Percentiles rank a stretch among this genome's conserved stretches.
These are phyloP conservation scores for Sebastes vulpes DNA, from an alignment of 2,797 vertebrate genomes.

Conservation along the genomic window DNA sequence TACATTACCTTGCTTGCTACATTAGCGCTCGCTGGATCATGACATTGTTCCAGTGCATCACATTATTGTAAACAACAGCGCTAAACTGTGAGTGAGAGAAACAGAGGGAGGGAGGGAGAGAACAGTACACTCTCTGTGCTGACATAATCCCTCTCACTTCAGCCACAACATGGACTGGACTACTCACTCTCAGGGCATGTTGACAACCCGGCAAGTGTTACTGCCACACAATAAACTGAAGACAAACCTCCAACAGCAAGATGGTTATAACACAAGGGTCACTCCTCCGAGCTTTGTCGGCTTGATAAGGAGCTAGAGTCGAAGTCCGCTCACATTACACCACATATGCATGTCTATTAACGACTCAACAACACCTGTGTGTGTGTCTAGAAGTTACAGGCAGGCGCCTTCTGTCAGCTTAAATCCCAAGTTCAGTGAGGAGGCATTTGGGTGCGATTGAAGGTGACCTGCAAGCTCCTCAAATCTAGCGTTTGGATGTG, in stretches of 20 bases:
- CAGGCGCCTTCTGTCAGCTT: conserved; percentile 20
- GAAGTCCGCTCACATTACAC: conserved; percentile 70
- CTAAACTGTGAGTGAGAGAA: conserved; percentile 45
- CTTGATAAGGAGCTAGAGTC: conserved; percentile 35
- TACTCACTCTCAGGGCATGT: conserved; percentile 48
- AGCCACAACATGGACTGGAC: conserved; percentile 60
- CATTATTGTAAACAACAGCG: conserved; percentile 53
- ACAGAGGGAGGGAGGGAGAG: conserved; percentile 28
- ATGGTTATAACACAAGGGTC: conserved; percentile 46
- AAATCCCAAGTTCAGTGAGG: conserved; percentile 51
- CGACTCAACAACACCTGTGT: conserved; percentile 29
- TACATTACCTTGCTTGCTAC: not conserved
- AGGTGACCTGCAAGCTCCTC: conserved; percentile 52
- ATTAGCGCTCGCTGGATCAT: not conserved
- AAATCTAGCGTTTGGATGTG: not conserved
- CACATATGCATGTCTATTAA: conserved; percentile 45
- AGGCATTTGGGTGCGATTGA: conserved; percentile 18
- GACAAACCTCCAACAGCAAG: conserved; percentile 36
- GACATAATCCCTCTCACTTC: conserved; percentile 78
- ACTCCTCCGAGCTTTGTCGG: conserved; percentile 55
- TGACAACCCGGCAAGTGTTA: conserved; percentile 55
- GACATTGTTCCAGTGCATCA: conserved; percentile 38
- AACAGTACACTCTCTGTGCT: conserved; percentile 76
- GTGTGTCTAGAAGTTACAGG: conserved; percentile 12
- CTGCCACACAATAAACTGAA: conserved; percentile 55